phyloP scores from a whole-genome alignment of 2,797 vertebrate genomes.

The Ctenochaetus hawaiiensis region DNA sequence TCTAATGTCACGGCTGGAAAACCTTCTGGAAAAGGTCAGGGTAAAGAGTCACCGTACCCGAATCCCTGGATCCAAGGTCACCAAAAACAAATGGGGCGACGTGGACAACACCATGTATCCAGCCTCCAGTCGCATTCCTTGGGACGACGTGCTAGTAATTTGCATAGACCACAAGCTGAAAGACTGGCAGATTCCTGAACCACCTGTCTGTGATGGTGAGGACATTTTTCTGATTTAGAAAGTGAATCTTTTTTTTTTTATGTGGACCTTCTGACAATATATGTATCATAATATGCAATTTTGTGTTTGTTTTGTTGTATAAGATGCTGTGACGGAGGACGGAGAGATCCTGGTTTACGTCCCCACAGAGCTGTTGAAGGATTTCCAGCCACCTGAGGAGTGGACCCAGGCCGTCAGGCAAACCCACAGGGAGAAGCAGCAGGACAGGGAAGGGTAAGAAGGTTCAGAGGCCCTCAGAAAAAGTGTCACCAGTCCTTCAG shows the following conservation, averaged over 20 bases:
- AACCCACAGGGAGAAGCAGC: constrained; percentile 85
- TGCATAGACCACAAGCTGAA: constrained; percentile 95
- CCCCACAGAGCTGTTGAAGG: constrained; percentile 84
- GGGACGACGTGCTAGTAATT: constrained; percentile 90
- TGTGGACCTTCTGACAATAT: not conserved
- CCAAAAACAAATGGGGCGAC: constrained; percentile 57
- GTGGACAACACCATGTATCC: constrained; percentile 52
- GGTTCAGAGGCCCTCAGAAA: too few relatives aligned
- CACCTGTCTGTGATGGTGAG: constrained; percentile 85
- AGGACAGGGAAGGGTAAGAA: constrained; percentile 70
- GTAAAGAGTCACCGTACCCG: constrained; percentile 47
- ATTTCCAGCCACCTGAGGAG: constrained; percentile 85
- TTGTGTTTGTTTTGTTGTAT: constrained; percentile 12
- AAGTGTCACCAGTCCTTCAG: too few relatives aligned
- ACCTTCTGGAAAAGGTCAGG: constrained; percentile 87
- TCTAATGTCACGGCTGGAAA: constrained; percentile 91
- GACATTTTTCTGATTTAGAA: not conserved
- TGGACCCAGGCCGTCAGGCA: constrained; percentile 88
- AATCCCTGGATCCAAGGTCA: constrained; percentile 16
- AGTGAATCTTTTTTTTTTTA: too few relatives aligned
- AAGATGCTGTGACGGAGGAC: constrained; percentile 90
- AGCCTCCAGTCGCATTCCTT: constrained; percentile 87
- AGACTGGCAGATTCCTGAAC: constrained; percentile 88
- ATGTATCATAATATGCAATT: not conserved
- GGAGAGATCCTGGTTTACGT: constrained; percentile 92